A percentile compares a stretch with the other conserved stretches of the same genome.
Evolutionary conservation across 2,797 vertebrate genomes (phyloP).

Genomic region (Odontamblyopus lacepedii): DNA sequence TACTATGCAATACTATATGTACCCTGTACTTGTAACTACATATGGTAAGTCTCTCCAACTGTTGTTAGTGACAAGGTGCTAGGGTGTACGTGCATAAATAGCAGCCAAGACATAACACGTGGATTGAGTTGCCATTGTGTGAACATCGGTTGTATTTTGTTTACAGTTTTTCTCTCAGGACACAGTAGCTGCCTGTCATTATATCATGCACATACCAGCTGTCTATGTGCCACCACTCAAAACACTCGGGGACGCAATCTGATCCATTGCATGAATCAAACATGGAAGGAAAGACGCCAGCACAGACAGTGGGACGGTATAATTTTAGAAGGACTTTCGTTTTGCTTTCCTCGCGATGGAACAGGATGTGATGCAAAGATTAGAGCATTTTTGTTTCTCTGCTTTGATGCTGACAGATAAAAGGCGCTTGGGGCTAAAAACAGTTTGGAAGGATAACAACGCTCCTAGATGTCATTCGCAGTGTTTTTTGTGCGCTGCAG

Average conservation of each 20-base stretch:
- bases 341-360: slow-evolving; percentile 34
- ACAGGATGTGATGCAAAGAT: slow-evolving; percentile 55
- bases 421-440: slow-evolving; percentile 36
- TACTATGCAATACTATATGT: background rate
- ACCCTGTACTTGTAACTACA: background rate
- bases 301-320: slow-evolving; percentile 29
- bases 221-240: slow-evolving; percentile 41
- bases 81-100: slow-evolving; percentile 11
- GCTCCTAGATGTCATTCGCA: slow-evolving; percentile 24
- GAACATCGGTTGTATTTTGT: slow-evolving; percentile 41
- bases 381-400: slow-evolving; percentile 39
- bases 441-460: slow-evolving; percentile 38
- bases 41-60: background rate
- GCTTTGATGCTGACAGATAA: slow-evolving; percentile 48
- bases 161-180: slow-evolving; percentile 43
- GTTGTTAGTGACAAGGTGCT: background rate
- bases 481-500: slow-evolving; percentile 20
- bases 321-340: slow-evolving; percentile 34
- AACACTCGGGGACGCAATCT: slow-evolving; percentile 44
- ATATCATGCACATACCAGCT: slow-evolving; percentile 47
- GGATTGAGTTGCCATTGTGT: slow-evolving; percentile 20
- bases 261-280: slow-evolving; percentile 49
- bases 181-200: slow-evolving; percentile 32
- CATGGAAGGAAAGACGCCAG: slow-evolving; percentile 47
- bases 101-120: background rate